These are phyloP conservation scores for Pelobates fuscus DNA, from an alignment of 2,113 vertebrate species.

Conservation along the genomic window DNA sequence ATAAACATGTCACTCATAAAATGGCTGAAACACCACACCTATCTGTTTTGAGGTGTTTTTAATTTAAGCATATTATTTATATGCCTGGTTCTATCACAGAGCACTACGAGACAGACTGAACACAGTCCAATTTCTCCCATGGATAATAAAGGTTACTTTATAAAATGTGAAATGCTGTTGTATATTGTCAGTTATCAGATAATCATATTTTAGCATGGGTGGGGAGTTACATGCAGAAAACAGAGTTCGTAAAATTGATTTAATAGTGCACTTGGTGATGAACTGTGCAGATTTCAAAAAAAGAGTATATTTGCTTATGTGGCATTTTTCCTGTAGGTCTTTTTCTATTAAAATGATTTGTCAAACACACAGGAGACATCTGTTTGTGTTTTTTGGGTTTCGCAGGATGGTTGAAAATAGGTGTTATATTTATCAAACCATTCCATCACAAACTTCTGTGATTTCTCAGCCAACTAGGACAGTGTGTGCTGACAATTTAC, in stretches of 20 bases:
- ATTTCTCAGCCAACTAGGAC: not conserved
- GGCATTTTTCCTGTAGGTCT: conserved; percentile 9
- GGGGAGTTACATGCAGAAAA: not conserved
- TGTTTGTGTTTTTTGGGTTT: conserved; percentile 43
- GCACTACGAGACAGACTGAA: not conserved
- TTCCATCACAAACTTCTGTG: conserved; percentile 22
- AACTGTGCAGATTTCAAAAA: conserved; percentile 23
- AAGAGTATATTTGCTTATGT: conserved; percentile 21
- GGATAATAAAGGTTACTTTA: not conserved
- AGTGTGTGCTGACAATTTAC: not conserved
- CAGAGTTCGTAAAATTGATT: conserved; percentile 32
- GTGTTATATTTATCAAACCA: conserved; percentile 35
- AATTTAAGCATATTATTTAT: not conserved
- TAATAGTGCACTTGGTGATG: not conserved
- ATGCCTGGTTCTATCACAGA: not conserved
- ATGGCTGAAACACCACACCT: too few species aligned
- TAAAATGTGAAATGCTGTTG: conserved; percentile 13
- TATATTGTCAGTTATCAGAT: conserved; percentile 36
- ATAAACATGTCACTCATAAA: too few species aligned
- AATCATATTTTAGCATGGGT: conserved; percentile 16
- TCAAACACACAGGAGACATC: conserved; percentile 25
- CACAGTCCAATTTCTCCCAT: not conserved
- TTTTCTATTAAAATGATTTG: conserved; percentile 24
- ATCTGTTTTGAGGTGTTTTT: too few species aligned
- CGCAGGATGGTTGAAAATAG: conserved; percentile 28